Percentiles rank a stretch among this genome's conserved stretches.
Evolutionary conservation across 2,888 invertebrate species (phyloP).

Genomic region (Smittia aterrima): DNA sequence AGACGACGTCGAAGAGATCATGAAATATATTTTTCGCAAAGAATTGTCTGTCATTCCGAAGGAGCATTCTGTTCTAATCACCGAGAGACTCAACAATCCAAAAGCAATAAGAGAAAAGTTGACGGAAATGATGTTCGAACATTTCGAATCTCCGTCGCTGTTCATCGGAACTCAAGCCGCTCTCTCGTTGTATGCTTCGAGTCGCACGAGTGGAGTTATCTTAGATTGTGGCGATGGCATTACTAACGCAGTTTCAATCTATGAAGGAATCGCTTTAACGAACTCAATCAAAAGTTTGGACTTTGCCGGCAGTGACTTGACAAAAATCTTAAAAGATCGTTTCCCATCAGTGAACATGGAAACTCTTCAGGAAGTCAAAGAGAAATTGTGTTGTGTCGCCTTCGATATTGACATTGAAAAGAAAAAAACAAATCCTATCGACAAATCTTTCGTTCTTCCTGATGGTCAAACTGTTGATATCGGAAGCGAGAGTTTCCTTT

Average conservation of each 20-base stretch:
- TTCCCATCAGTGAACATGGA: conserved; percentile 87
- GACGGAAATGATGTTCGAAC: conserved; percentile 92
- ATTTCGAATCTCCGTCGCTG: conserved; percentile 76
- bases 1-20: conserved; percentile 99
- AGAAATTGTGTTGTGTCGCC: conserved; percentile 87
- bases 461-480: conserved; percentile 91
- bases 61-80: conserved; percentile 83
- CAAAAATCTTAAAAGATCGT: conserved; percentile 91
- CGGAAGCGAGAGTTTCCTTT: conserved; percentile 91
- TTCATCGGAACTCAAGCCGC: conserved; percentile 88
- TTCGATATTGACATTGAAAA: conserved; percentile 91
- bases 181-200: conserved; percentile 88
- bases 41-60: conserved; percentile 94
- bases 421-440: conserved; percentile 88
- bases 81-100: conserved; percentile 84
- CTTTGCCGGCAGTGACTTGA: conserved; percentile 87
- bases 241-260: conserved; percentile 93
- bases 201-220: conserved; percentile 95
- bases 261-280: too few relatives aligned
- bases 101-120: conserved; percentile 89
- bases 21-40: conserved; percentile 99
- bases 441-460: conserved; percentile 86
- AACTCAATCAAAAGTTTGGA: conserved; percentile 91
- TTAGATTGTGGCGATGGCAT: conserved; percentile 95
- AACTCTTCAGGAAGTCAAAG: conserved; percentile 93